Percentiles rank a stretch among this genome's conserved stretches.
These are phyloP conservation scores for Albula glossodonta DNA, from an alignment of 2,113 vertebrate genomes.

Conservation along the genomic window DNA sequence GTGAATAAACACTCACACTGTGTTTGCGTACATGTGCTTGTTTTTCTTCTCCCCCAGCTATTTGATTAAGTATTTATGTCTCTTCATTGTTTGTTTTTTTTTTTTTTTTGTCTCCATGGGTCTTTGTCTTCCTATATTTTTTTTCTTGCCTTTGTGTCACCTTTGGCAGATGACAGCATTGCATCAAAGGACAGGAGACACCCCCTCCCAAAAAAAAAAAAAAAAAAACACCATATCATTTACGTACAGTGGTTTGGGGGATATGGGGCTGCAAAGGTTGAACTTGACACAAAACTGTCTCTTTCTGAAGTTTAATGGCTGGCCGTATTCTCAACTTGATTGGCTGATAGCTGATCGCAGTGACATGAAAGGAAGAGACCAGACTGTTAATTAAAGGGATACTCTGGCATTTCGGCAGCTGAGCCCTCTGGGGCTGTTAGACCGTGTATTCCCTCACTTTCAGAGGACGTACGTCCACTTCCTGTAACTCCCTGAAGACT, in stretches of 20 bases:
- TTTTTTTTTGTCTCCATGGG: background rate
- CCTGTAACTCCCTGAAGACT: too few relatives aligned
- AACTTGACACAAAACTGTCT: background rate
- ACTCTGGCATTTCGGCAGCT: background rate
- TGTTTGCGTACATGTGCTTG: too few relatives aligned
- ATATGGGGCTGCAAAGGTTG: background rate
- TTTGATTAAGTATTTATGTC: background rate
- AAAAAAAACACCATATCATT: background rate
- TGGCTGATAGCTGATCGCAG: too few relatives aligned
- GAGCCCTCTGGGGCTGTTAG: too few relatives aligned
- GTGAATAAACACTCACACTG: too few relatives aligned
- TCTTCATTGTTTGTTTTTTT: background rate
- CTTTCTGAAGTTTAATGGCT: background rate
- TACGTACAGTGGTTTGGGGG: background rate
- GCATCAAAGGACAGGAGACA: background rate
- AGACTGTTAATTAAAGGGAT: background rate
- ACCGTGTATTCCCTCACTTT: too few relatives aligned
- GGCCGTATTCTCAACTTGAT: background rate
- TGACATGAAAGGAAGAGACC: background rate
- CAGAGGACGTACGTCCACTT: too few relatives aligned
- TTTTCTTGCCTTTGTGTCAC: background rate
- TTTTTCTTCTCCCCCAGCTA: too few relatives aligned
- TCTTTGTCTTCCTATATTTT: background rate
- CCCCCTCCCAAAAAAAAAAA: too few relatives aligned
- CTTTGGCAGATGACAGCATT: background rate